Evolutionary conservation across 2,888 invertebrate genomes (phyloP).

Genomic region (Tuberolachnus salignus): DNA sequence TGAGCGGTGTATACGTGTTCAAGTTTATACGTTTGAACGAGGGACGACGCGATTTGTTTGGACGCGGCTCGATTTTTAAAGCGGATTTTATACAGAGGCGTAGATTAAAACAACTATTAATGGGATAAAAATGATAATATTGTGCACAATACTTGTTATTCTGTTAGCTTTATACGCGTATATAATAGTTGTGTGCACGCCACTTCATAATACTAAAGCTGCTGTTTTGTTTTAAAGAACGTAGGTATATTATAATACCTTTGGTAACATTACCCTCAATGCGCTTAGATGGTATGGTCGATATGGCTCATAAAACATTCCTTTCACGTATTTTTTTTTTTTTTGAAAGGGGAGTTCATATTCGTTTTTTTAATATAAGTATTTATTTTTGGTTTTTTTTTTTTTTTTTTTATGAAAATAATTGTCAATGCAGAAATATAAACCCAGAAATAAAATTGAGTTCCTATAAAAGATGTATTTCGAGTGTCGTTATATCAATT

Average conservation of each 20-base stretch:
- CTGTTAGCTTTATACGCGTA: not conserved
- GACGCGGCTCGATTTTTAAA: too few species aligned
- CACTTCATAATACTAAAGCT: not conserved
- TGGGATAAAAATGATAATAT: not conserved
- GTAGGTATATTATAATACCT: not conserved
- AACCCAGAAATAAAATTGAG: too few species aligned
- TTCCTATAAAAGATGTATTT: too few species aligned
- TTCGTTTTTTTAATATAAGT: not conserved
- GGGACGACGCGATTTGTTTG: too few species aligned
- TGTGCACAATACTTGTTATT: conserved; percentile 19
- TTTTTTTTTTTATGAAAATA: too few species aligned
- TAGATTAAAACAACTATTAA: conserved; percentile 10
- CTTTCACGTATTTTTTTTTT: not conserved
- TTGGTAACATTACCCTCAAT: not conserved
- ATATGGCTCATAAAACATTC: conserved; percentile 16
- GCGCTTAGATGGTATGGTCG: not conserved
- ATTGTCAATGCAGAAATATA: too few species aligned
- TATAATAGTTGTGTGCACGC: not conserved
- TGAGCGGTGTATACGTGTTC: too few species aligned
- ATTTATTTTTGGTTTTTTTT: not conserved
- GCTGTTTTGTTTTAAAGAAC: conserved; percentile 32
- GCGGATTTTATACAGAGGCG: not conserved
- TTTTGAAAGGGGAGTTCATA: not conserved
- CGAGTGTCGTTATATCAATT: too few species aligned
- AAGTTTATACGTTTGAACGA: too few species aligned